phyloP scores from a whole-genome alignment of 1,140 invertebrate species.

The Hylaeus anthracinus region DNA sequence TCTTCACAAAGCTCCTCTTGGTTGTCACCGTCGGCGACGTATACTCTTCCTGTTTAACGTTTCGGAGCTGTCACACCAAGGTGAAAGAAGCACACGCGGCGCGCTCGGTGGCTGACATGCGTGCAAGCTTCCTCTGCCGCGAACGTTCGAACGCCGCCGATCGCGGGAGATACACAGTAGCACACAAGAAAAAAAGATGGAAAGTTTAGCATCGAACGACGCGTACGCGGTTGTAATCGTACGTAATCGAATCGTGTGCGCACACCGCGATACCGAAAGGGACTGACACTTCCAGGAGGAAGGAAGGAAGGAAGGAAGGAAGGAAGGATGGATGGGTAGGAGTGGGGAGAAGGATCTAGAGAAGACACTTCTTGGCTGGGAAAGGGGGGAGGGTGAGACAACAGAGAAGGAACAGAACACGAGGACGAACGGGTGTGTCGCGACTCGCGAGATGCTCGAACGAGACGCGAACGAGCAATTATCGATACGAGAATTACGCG shows the following conservation, averaged over 20 bases:
- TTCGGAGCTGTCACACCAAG: constrained; percentile 21
- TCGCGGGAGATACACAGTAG: background rate
- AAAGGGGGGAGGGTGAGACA: background rate
- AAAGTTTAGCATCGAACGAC: background rate
- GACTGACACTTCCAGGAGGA: constrained; percentile 2
- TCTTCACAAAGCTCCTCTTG: background rate
- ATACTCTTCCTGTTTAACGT: background rate
- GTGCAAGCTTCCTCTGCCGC: background rate
- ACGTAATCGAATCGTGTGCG: background rate
- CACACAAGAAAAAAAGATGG: background rate
- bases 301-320: constrained; percentile 16
- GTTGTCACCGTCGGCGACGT: too few species aligned
- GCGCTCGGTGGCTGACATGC: background rate
- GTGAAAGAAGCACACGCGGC: constrained; percentile 8
- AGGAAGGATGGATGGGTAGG: background rate
- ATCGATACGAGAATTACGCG: background rate
- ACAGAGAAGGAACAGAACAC: background rate
- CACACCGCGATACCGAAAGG: constrained; percentile 29
- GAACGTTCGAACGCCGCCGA: background rate
- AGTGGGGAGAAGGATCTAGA: background rate
- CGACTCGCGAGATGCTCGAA: too few species aligned
- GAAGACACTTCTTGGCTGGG: background rate
- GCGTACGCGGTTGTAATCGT: background rate
- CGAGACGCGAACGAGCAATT: background rate
- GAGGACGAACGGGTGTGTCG: background rate